Evolutionary conservation across 2,113 vertebrate species (phyloP).

Genomic region (Hemicordylus capensis): DNA sequence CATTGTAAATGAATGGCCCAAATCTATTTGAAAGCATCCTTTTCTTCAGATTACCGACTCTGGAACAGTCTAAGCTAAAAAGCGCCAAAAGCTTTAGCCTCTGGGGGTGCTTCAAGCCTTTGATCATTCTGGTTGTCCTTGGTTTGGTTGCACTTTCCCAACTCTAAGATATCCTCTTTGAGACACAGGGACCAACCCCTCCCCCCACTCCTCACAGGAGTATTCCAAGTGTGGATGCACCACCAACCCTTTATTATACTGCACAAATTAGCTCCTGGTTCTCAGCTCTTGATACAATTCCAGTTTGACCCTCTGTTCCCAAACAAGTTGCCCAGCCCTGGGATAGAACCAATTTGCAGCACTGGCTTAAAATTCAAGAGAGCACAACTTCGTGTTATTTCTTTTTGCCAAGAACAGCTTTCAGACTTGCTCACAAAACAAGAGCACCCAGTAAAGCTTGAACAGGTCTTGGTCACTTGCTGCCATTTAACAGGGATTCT

Average conservation of each 20-base stretch:
- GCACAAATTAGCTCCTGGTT: not conserved
- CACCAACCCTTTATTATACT: not conserved
- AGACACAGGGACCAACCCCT: not conserved
- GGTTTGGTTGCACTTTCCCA: not conserved
- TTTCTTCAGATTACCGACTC: not conserved
- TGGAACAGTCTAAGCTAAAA: not conserved
- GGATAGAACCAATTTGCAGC: not conserved
- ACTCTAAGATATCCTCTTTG: not conserved
- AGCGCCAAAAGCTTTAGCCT: not conserved
- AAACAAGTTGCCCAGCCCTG: not conserved
- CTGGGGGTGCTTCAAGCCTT: not conserved
- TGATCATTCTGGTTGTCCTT: not conserved
- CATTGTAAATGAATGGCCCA: not conserved
- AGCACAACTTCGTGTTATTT: not conserved
- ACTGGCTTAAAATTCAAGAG: not conserved
- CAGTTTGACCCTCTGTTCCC: not conserved
- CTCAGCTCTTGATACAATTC: not conserved
- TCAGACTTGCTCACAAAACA: not conserved
- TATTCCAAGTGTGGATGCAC: not conserved
- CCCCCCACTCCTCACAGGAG: too few relatives aligned
- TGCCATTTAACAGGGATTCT: not conserved
- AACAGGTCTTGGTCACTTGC: not conserved
- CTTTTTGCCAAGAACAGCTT: not conserved
- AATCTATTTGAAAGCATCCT: not conserved
- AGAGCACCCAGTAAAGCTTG: not conserved